Percentiles rank a stretch among this genome's conserved stretches.
These are phyloP conservation scores for Rana temporaria DNA, from an alignment of 2,113 vertebrate species.

Conservation along the genomic window DNA sequence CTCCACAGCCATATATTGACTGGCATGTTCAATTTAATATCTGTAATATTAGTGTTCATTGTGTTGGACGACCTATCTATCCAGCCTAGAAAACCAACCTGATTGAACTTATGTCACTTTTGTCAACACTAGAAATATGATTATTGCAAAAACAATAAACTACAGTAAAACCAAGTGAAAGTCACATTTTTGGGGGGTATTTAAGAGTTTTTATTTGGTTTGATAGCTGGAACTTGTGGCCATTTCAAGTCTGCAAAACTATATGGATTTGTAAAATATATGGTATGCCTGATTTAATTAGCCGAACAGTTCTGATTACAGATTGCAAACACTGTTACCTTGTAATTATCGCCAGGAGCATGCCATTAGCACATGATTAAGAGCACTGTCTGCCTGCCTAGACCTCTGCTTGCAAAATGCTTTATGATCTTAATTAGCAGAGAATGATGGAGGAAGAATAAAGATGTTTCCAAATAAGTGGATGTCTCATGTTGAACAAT, in stretches of 20 bases:
- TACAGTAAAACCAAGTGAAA: no score
- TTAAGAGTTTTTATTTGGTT: neutral
- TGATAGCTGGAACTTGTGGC: neutral
- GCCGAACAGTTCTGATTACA: slow-evolving; percentile 70
- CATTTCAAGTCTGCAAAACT: slow-evolving; percentile 9
- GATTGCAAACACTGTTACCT: slow-evolving; percentile 73
- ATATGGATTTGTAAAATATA: slow-evolving; percentile 34
- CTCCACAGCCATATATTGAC: no score
- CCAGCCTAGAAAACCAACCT: no score
- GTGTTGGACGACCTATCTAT: no score
- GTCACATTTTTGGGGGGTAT: neutral
- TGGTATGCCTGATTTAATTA: slow-evolving; percentile 67
- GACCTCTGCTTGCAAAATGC: slow-evolving; percentile 67
- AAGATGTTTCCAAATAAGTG: slow-evolving; percentile 55
- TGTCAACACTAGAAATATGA: no score
- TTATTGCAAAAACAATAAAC: no score
- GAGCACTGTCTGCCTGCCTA: slow-evolving; percentile 68
- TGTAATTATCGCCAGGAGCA: slow-evolving; percentile 74
- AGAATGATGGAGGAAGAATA: slow-evolving; percentile 50
- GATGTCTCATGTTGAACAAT: slow-evolving; percentile 52
- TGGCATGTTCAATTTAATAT: no score
- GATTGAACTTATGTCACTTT: no score
- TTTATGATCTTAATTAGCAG: slow-evolving; percentile 71
- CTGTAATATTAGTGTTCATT: no score
- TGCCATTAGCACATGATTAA: slow-evolving; percentile 72